Evolutionary conservation across 1,140 invertebrate species (phyloP).

Genomic region (Drosophila sechellia): DNA sequence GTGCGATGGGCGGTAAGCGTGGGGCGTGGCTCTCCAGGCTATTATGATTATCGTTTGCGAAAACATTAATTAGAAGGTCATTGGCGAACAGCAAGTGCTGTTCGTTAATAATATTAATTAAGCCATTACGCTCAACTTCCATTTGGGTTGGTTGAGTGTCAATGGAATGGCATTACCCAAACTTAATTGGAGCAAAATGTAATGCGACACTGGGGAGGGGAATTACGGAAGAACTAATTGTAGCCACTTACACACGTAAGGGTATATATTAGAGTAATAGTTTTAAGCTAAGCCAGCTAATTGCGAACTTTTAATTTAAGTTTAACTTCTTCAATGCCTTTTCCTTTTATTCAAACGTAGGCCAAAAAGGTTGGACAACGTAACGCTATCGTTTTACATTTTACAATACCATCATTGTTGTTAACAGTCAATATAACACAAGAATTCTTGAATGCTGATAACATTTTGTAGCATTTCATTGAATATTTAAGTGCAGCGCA

Average conservation of each 20-base stretch:
- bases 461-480: conserved; percentile 2
- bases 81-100: conserved; percentile 41
- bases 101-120: conserved; percentile 75
- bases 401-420: background rate
- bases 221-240: conserved; percentile 6
- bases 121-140: conserved; percentile 49
- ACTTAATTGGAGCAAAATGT: conserved; percentile 46
- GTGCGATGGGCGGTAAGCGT: conserved; percentile 22
- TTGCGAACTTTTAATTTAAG: background rate
- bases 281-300: background rate
- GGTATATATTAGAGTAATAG: background rate
- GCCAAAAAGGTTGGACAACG: background rate
- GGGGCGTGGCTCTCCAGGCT: conserved; percentile 32
- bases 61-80: conserved; percentile 68
- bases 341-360: too few species aligned
- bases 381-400: too few species aligned
- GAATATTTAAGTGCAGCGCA: conserved; percentile 10
- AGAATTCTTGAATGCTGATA: background rate
- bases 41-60: conserved; percentile 45
- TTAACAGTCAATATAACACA: background rate
- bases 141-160: conserved; percentile 30
- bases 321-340: too few species aligned
- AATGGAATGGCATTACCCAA: conserved; percentile 21
- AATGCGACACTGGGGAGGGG: background rate
- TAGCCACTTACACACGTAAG: conserved; percentile 5